phyloP scores from a whole-genome alignment of 2,888 invertebrate species.

The Agrochola circellaris region DNA sequence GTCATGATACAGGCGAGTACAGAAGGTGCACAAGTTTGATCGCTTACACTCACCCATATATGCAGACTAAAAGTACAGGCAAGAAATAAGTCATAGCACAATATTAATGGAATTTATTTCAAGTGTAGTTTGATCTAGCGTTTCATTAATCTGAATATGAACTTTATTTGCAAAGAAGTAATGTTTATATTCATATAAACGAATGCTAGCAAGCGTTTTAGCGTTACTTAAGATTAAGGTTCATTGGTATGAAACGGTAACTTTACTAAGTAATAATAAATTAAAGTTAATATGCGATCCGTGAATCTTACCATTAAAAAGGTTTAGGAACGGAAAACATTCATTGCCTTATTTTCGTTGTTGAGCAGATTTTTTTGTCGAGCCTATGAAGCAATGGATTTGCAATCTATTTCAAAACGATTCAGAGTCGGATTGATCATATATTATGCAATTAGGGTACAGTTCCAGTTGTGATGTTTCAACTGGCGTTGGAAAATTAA shows the following conservation, averaged over 20 bases:
- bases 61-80: neutral
- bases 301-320: neutral
- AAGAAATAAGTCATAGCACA: neutral
- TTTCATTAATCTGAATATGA: neutral
- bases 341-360: too few species aligned
- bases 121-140: neutral
- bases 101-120: neutral
- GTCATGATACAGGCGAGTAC: neutral
- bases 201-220: neutral
- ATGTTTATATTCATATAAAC: neutral
- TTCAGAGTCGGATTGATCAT: too few species aligned
- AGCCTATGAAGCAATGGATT: too few species aligned
- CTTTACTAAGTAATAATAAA: too few species aligned
- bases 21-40: constrained; percentile 29
- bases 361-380: too few species aligned
- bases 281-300: neutral
- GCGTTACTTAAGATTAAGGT: neutral
- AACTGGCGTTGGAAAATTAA: neutral
- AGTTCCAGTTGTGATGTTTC: neutral
- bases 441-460: too few species aligned
- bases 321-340: neutral
- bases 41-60: neutral
- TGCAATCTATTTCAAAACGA: too few species aligned
- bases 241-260: too few species aligned
- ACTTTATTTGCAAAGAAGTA: neutral